These are phyloP conservation scores for Yasuhikotakia modesta DNA, from an alignment of 2,797 vertebrate species.

Conservation along the genomic window DNA sequence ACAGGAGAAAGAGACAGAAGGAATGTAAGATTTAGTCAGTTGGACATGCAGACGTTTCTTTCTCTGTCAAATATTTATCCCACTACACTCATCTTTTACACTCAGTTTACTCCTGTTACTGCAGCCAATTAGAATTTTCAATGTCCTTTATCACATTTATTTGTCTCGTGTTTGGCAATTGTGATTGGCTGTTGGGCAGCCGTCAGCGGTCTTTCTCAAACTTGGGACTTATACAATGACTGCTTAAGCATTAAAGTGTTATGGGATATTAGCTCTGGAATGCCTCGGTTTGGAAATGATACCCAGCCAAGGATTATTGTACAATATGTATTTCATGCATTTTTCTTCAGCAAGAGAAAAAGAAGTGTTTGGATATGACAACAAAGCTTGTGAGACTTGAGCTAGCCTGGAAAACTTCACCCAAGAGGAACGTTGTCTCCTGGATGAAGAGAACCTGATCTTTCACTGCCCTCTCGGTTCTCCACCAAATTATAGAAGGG, in stretches of 20 bases:
- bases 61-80: conserved; percentile 23
- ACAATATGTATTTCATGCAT: conserved; percentile 32
- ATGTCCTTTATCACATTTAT: conserved; percentile 67
- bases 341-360: conserved; percentile 37
- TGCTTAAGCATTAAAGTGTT: conserved; percentile 41
- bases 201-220: conserved; percentile 64
- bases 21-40: conserved; percentile 21
- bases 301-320: conserved; percentile 37
- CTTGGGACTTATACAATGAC: conserved; percentile 46
- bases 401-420: conserved; percentile 50
- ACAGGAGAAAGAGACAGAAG: not conserved
- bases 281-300: conserved; percentile 48
- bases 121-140: conserved; percentile 65
- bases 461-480: conserved; percentile 52
- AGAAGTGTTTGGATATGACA: conserved; percentile 46
- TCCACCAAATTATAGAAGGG: conserved; percentile 52
- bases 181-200: conserved; percentile 64
- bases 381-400: conserved; percentile 51
- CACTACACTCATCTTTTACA: not conserved
- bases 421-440: conserved; percentile 47
- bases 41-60: not conserved
- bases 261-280: conserved; percentile 56
- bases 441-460: conserved; percentile 65
- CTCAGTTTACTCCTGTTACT: not conserved
- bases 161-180: conserved; percentile 63